Base-by-base conservation (phyloP, 2,113 vertebrate genomes). In the Verasper variegatus region DNA sequence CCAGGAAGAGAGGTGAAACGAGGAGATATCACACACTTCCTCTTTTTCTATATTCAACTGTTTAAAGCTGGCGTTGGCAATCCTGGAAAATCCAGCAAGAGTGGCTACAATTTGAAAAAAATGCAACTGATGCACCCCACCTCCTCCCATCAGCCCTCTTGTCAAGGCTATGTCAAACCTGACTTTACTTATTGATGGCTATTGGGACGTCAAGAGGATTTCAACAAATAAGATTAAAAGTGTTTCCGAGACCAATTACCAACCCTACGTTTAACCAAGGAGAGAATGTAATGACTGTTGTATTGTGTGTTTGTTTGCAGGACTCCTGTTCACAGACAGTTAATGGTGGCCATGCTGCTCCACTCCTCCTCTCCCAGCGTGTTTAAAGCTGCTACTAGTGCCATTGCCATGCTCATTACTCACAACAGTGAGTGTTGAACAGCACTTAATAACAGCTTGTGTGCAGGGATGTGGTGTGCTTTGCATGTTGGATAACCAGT, bases 291-390 rank as follows among this genome's bases (percentile, higher is more conserved):
- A 5, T n/a, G 51, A 20, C 7, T 20, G 21, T 15, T 12, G n/a
- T 23, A 2, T 40, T 1, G 17, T 60, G 35, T 63, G 35, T 14
- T 10, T 78, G 20, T 75, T 71, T 71, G 9, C 85, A 99, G 98
- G 92, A 95, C 96, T 71, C 97, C 97, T 1, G 78, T 95, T 62
- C 96, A 99, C 69, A 94, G 95, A 68, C 95, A 96, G 80, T 86
- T 97, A 60, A 98, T 99, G 96, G 94, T 96, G 0, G 94, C 97
- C 65, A 97, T 99, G 96, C 80, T 99, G 76, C 93, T 98, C 87
- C 96, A 99, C 85, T 94, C 95, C 3, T 92, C 95, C 17, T 97
- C 95, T 5, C 95, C 93, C 73, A 90, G 94, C 37, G 96, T 99
- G 45, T 97, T 98, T 80, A 94, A 94, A 71, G 97, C 98, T 14